Base-by-base conservation (phyloP, 1,140 invertebrate genomes). In the Tetramorium parvispinum region DNA sequence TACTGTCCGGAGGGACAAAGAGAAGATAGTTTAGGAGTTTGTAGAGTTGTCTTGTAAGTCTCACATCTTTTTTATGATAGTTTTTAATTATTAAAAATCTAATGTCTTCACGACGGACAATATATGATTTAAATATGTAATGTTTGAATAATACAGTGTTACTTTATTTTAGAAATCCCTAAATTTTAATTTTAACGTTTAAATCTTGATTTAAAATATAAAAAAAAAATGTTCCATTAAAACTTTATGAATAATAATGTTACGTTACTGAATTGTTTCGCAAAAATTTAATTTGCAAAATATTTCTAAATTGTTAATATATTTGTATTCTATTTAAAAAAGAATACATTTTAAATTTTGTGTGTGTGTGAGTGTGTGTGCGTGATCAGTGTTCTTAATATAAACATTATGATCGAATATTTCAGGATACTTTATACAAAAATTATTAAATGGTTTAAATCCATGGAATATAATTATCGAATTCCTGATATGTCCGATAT, bases 21-120 rank as follows among this genome's bases (percentile, higher is more conserved):
- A 27, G 8, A 0, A 5, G 77, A 89, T 49, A 13, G 11, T 0
- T 18, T 0, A 3, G 88, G 87, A 13, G 7, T 1, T 4, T 89
- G 88, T 37, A 88, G 57, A 65, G 2, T 6, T 0, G 2, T 88
- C 21, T 65, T 82, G 71, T 89, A n/a, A 85, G 86, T 87, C 32
- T 32, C 3, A 32, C 7, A 16, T 1, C 40, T 51, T 0, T 8
- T 59, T 85, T 27, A 4, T 0, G 16, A 59, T 46, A 16, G 55
- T 68, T 11, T 40, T 40, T 32, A 0, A n/a, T 68, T n/a, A 32
- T 11, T 53, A n/a, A 4, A 10, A 71, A 49, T 18, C 24, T 21
- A 43, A 40, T 21, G 2, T 61, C 37, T 43, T 66, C 0, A 21
- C n/a, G 4, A 43, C 5, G 13, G 11, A 66, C 43, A 66, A 40